Conservation (phyloP, 2,797 vertebrate genomes). For the Smutsia temminckii region DNA sequence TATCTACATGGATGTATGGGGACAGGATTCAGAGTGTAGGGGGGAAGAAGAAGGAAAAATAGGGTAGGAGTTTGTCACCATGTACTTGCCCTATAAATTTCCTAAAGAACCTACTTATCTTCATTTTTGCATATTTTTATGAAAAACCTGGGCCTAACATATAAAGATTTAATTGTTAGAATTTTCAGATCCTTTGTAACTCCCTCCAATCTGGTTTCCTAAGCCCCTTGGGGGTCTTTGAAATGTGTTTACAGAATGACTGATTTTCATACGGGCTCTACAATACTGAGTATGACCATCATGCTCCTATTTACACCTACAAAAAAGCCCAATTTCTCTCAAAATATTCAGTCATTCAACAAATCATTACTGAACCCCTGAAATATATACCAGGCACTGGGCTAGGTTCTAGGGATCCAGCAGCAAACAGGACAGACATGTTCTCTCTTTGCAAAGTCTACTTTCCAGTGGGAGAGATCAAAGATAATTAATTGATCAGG, state of each 20-base stretch:
- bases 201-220: background rate
- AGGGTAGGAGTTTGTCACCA: background rate
- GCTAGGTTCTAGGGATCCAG: background rate
- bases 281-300: background rate
- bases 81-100: background rate
- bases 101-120: background rate
- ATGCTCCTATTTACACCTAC: background rate
- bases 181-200: background rate
- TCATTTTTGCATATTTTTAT: background rate
- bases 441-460: fast-evolving
- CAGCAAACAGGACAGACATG: background rate
- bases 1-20: background rate
- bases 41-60: background rate
- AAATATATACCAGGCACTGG: background rate
- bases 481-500: background rate
- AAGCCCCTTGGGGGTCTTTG: background rate
- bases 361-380: background rate
- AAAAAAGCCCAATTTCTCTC: background rate
- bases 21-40: background rate
- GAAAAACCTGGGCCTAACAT: background rate
- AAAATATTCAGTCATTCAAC: background rate
- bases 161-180: background rate
- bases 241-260: background rate
- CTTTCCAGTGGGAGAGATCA: background rate
- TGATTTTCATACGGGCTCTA: background rate